Percentiles rank a stretch among this genome's conserved stretches.
Conservation (phyloP, 2,888 invertebrate genomes). For the Odontocolon sp. region DNA sequence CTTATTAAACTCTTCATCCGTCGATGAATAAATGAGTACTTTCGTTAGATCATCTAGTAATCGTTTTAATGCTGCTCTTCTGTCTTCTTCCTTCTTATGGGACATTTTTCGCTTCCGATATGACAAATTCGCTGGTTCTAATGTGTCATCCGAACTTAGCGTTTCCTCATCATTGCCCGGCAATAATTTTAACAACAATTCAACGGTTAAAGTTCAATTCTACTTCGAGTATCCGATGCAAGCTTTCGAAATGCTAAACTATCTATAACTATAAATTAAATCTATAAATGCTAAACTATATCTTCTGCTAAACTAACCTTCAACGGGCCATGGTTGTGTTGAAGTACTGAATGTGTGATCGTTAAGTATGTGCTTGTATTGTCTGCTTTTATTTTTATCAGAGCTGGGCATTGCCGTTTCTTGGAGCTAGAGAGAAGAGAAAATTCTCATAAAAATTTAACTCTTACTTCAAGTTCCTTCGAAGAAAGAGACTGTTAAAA, state of each 20-base stretch:
- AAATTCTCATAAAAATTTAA: not conserved
- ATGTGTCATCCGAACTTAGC: not conserved
- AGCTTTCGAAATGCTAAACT: not conserved
- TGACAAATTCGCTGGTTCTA: not conserved
- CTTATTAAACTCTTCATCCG: not conserved
- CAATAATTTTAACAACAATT: not conserved
- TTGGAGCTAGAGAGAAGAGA: not conserved
- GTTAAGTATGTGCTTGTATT: not conserved
- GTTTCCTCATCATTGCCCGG: not conserved
- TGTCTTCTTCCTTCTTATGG: not conserved
- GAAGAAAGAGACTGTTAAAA: too few species aligned
- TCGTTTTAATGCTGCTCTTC: not conserved
- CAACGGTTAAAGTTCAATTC: not conserved
- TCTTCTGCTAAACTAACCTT: not conserved
- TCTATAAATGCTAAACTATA: not conserved
- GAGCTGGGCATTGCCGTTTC: not conserved
- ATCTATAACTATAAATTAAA: not conserved
- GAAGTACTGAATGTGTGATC: not conserved
- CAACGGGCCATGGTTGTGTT: not conserved
- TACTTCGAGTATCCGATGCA: not conserved
- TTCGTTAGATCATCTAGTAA: not conserved
- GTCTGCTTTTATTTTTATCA: not conserved
- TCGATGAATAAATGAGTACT: not conserved
- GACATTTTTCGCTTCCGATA: not conserved
- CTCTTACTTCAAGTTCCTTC: too few species aligned